Conservation (phyloP, 2,888 invertebrate species). For the Drosophila paucipuncta region DNA sequence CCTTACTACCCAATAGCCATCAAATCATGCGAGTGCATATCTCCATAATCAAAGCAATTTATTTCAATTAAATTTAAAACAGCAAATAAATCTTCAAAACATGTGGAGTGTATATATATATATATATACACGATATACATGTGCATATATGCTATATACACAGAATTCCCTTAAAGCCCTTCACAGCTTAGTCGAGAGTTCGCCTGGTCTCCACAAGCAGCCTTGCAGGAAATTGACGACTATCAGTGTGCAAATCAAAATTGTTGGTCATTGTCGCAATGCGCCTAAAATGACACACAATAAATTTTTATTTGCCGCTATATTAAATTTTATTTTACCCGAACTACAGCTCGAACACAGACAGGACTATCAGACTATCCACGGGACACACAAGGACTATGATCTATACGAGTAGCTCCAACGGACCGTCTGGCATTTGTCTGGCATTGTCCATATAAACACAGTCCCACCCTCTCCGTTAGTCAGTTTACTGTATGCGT, state of each 20-base stretch:
- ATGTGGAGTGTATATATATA: conserved; percentile 8
- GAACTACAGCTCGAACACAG: conserved; percentile 11
- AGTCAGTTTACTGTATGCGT: conserved; percentile 20
- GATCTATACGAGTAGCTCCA: conserved; percentile 15
- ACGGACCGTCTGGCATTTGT: conserved; percentile 48
- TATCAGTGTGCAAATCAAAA: conserved; percentile 69
- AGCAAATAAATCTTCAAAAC: conserved; percentile 61
- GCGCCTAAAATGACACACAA: conserved; percentile 74
- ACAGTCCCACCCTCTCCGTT: not conserved
- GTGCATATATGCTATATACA: not conserved
- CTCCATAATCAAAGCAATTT: conserved; percentile 63
- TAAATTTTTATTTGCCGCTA: conserved; percentile 78
- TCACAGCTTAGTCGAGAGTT: conserved; percentile 15
- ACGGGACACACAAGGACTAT: conserved; percentile 24
- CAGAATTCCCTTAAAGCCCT: conserved; percentile 9
- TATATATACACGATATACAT: not conserved
- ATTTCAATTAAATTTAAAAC: conserved; percentile 75
- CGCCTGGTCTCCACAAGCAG: not conserved
- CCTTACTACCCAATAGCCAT: not conserved
- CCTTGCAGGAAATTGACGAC: conserved; percentile 66
- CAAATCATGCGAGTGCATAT: conserved; percentile 40
- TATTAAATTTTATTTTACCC: conserved; percentile 73
- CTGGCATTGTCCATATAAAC: conserved; percentile 47
- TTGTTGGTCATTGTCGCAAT: conserved; percentile 68
- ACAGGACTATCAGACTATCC: conserved; percentile 12